A percentile compares a stretch with the other conserved stretches of the same genome.
Conservation (phyloP, 53 echinoderm and acorn worm genomes). For the Temnopleurus reevesii region DNA sequence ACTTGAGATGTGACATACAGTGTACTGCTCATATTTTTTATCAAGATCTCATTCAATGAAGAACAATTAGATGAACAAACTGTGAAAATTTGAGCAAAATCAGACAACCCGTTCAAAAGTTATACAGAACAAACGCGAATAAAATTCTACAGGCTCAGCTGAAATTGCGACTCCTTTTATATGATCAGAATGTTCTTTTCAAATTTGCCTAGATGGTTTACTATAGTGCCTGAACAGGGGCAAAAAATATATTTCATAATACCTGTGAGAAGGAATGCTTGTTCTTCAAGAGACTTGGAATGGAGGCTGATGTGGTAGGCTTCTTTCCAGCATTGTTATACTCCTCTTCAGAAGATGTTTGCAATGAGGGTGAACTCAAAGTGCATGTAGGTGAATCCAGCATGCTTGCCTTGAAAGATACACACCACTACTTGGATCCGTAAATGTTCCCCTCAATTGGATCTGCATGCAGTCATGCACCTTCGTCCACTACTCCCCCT, state of each 20-base stretch:
- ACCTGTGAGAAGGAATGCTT: not conserved
- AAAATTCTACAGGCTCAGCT: not conserved
- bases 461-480: too few species aligned
- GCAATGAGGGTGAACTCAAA: not conserved
- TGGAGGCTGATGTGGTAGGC: not conserved
- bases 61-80: too few species aligned
- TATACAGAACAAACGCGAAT: not conserved
- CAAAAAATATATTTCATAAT: not conserved
- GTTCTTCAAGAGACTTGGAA: not conserved
- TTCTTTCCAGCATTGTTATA: not conserved
- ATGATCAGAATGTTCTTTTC: not conserved
- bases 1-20: too few species aligned
- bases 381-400: constrained; percentile 40
- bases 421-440: too few species aligned
- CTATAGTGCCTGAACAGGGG: not conserved
- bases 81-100: too few species aligned
- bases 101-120: not conserved
- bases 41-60: too few species aligned
- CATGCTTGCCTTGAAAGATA: not conserved
- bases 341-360: not conserved
- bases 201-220: not conserved
- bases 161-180: not conserved
- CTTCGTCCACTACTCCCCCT: too few species aligned
- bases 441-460: too few species aligned
- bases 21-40: too few species aligned